A percentile compares a stretch with the other conserved stretches of the same genome.
These are phyloP conservation scores for Nasonia longicornis DNA, from an alignment of 1,140 invertebrate genomes.

Conservation along the genomic window DNA sequence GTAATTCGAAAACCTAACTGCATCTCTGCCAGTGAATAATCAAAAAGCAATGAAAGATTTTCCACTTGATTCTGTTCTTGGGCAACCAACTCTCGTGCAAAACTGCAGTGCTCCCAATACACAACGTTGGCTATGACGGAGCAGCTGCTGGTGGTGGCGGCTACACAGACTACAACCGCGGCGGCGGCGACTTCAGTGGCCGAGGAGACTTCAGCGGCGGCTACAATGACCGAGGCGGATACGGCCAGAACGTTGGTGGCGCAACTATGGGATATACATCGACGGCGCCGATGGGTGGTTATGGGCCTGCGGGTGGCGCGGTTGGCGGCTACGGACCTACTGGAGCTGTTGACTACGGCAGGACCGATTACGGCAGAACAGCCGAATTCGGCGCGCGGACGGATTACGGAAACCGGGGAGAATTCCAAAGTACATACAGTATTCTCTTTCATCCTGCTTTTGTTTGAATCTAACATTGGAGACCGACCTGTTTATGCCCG, in stretches of 20 bases:
- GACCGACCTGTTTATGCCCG: background rate
- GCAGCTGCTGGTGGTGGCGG: slow-evolving; percentile 62
- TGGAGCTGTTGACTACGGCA: slow-evolving; percentile 63
- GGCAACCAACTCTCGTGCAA: background rate
- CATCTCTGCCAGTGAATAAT: slow-evolving; percentile 25
- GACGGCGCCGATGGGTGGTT: slow-evolving; percentile 63
- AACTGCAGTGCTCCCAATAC: slow-evolving; percentile 61
- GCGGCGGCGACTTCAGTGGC: slow-evolving; percentile 63
- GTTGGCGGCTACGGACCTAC: slow-evolving; percentile 64
- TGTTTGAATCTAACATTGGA: slow-evolving; percentile 1
- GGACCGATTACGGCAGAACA: slow-evolving; percentile 62
- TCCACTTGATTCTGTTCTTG: slow-evolving; percentile 49
- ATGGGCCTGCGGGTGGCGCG: slow-evolving; percentile 61
- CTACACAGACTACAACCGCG: slow-evolving; percentile 66
- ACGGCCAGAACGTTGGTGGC: slow-evolving; percentile 63
- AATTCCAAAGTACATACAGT: slow-evolving; percentile 42
- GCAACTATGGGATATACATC: slow-evolving; percentile 66
- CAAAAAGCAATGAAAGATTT: slow-evolving; percentile 43
- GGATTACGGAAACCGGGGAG: slow-evolving; percentile 61
- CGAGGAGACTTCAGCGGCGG: slow-evolving; percentile 62
- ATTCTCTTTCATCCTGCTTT: background rate
- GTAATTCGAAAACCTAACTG: slow-evolving; percentile 44
- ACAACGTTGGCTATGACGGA: slow-evolving; percentile 64
- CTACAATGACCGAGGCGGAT: slow-evolving; percentile 64
- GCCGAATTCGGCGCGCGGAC: slow-evolving; percentile 63